Conservation (phyloP, 1,140 invertebrate species). For the Lineus longissimus region DNA sequence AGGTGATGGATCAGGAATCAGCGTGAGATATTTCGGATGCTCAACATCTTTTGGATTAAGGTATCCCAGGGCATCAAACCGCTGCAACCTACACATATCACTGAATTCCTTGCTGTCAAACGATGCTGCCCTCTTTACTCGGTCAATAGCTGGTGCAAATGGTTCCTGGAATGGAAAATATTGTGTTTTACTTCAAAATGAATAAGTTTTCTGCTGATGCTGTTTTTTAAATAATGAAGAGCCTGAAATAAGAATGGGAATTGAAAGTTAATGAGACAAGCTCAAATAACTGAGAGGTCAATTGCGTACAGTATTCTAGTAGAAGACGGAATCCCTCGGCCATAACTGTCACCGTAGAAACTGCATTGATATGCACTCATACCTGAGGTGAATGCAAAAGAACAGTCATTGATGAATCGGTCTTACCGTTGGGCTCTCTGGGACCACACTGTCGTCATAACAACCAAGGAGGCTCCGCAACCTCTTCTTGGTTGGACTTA, state of each 20-base stretch:
- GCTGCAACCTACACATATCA: neutral
- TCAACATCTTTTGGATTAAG: constrained; percentile 17
- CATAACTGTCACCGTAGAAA: too few relatives aligned
- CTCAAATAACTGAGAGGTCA: too few relatives aligned
- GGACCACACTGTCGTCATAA: neutral
- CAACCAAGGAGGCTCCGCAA: constrained; percentile 50
- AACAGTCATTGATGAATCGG: too few relatives aligned
- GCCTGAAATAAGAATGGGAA: neutral
- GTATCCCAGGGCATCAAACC: constrained; percentile 2
- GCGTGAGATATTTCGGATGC: constrained; percentile 60
- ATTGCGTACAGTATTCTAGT: too few relatives aligned
- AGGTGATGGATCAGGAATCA: constrained; percentile 40
- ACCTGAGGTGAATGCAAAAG: too few relatives aligned
- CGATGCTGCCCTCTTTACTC: constrained; percentile 1
- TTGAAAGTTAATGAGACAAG: too few relatives aligned
- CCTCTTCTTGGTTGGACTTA: constrained; percentile 50
- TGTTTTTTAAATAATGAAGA: too few relatives aligned
- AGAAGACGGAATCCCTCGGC: neutral
- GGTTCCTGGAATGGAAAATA: neutral
- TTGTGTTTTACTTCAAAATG: neutral
- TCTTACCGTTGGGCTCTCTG: neutral
- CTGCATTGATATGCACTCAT: too few relatives aligned
- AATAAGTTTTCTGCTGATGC: too few relatives aligned
- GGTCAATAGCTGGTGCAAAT: neutral
- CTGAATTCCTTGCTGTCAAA: constrained; percentile 2